A percentile compares a stretch with the other conserved stretches of the same genome.
phyloP scores from a whole-genome alignment of 2,888 invertebrate genomes.

The Drosophila trichaetosa region DNA sequence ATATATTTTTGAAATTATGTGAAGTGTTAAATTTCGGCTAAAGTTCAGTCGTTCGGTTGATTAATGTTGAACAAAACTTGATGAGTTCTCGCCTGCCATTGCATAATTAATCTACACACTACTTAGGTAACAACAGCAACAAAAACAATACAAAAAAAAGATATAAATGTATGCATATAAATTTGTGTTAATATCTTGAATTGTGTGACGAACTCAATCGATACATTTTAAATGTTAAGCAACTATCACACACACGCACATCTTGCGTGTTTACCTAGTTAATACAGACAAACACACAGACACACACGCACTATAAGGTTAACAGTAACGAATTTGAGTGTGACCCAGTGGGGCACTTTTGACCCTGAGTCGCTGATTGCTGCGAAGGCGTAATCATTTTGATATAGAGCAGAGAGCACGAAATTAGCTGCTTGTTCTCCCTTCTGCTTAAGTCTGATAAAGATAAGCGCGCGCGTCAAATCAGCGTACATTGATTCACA shows the following conservation, averaged over 20 bases:
- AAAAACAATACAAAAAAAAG: constrained; percentile 1
- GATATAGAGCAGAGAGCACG: neutral
- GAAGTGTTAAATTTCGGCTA: constrained; percentile 32
- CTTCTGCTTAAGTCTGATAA: neutral
- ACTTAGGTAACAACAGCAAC: constrained; percentile 42
- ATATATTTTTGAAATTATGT: constrained; percentile 47
- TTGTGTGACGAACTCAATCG: constrained; percentile 16
- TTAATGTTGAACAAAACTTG: constrained; percentile 17
- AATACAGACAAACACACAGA: neutral
- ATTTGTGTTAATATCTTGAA: neutral
- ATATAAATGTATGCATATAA: constrained; percentile 1
- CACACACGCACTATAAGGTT: neutral
- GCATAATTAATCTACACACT: constrained; percentile 7
- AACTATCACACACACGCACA: neutral
- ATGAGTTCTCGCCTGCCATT: constrained; percentile 18
- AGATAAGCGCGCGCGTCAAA: constrained; percentile 17
- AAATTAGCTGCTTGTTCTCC: constrained; percentile 13
- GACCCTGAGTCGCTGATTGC: constrained; percentile 19
- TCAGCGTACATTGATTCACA: constrained; percentile 27
- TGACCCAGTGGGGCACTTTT: constrained; percentile 26
- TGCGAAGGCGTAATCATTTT: constrained; percentile 23
- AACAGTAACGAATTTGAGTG: constrained; percentile 6
- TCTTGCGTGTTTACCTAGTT: neutral
- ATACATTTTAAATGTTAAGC: constrained; percentile 31
- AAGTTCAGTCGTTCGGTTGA: constrained; percentile 27